Base-by-base conservation (phyloP, 2,113 vertebrate genomes). In the Lampris megalopsis region DNA sequence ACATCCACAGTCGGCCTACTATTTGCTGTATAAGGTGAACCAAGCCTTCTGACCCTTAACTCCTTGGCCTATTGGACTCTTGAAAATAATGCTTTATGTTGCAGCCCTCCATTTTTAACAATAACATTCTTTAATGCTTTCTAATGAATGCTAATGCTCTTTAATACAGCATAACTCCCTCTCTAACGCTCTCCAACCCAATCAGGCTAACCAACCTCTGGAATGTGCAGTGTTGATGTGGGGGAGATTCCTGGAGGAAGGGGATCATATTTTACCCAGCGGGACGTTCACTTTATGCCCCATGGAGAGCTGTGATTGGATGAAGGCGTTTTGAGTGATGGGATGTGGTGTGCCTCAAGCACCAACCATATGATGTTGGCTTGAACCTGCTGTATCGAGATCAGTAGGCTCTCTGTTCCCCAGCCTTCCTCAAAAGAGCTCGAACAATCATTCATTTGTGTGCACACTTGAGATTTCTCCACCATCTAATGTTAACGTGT, bases 81-180 rank as follows among this genome's bases (percentile, higher is more conserved):
- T 85, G 73, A 68, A 24, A 7, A 43, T 75, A 86, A 86, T 50
- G 1, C 8, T 36, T 36, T 24, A 9, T 59, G 42, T 35, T 0
- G 0, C 3, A 0, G 60, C 41, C 37, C 54, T 45, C 38, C 8
- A n/a, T 69, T 75, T 68, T 75, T 73, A 77, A 65, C 67, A 69
- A 72, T 37, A 85, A 79, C 40, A 70, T 70, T 54, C 48, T n/a
- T 43, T 80, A 68, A 83, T 67, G 58, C 79, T 54, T 43, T n/a
- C 0, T 84, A 79, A 80, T 72, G 66, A 41, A 8, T 43, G 66
- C 63, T 77, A 84, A 84, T 47, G 48, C 79, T 63, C 37, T 63
- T 42, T 61, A 62, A 80, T 60, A 43, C 68, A 77, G 64, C 2
- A 53, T 4, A 66, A 59, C 53, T 49, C 36, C 24, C 6, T 50